Conservation (phyloP, 2,113 vertebrate species). For the Malurus alboscapulatus region DNA sequence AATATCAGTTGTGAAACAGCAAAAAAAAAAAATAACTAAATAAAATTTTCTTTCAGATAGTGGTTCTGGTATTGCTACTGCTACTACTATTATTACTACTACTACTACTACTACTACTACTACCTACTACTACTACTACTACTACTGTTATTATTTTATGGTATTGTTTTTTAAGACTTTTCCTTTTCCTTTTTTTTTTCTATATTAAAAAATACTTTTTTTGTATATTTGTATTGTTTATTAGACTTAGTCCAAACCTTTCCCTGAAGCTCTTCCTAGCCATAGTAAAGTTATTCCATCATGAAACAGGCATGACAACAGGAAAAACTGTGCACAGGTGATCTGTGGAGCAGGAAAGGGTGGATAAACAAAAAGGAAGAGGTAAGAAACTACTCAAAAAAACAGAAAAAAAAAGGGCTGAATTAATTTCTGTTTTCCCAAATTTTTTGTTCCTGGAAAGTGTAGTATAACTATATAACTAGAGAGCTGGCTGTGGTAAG, state of each 20-base stretch:
- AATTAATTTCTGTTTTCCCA: neutral
- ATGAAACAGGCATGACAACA: neutral
- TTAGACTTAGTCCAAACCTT: neutral
- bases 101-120: neutral
- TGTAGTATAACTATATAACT: neutral
- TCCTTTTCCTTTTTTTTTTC: too few relatives aligned
- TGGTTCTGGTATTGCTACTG: neutral
- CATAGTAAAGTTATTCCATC: neutral
- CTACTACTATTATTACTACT: neutral
- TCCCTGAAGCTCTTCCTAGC: neutral
- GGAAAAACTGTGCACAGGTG: neutral
- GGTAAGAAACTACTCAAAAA: neutral
- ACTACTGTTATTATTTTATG: too few relatives aligned
- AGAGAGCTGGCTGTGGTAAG: accelerated
- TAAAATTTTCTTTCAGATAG: neutral
- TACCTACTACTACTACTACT: neutral
- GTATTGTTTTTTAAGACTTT: too few relatives aligned
- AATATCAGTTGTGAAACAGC: neutral
- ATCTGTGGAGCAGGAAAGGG: accelerated
- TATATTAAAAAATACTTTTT: neutral
- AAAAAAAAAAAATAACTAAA: neutral
- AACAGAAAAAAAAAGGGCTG: neutral
- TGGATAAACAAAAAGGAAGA: neutral
- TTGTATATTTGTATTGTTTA: neutral
- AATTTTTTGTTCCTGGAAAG: neutral